Evolutionary conservation across 2,113 vertebrate genomes (phyloP).

Genomic region (Lota lota): DNA sequence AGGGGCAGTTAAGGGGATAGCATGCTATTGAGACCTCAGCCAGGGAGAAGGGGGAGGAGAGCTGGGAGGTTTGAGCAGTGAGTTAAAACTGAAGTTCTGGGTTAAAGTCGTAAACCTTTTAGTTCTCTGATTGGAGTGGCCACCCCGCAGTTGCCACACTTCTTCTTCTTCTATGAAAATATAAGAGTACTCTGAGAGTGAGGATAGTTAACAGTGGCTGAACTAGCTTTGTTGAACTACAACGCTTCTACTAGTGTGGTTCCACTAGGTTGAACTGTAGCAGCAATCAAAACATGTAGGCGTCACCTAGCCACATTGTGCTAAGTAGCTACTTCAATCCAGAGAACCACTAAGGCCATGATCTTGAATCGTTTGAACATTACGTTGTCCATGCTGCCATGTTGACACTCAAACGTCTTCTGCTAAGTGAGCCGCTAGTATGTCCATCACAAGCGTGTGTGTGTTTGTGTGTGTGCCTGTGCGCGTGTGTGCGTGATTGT

Average conservation of each 20-base stretch:
- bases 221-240: too few species aligned
- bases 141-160: slow-evolving; percentile 52
- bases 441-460: slow-evolving; percentile 8
- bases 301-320: slow-evolving; percentile 2
- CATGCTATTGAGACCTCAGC: too few species aligned
- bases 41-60: background rate
- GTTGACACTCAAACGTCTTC: slow-evolving; percentile 1
- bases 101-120: slow-evolving; percentile 75
- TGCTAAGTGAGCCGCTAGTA: background rate
- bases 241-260: too few species aligned
- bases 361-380: background rate
- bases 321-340: slow-evolving; percentile 21
- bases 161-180: slow-evolving; percentile 50
- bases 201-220: slow-evolving; percentile 49
- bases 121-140: slow-evolving; percentile 68
- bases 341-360: slow-evolving; percentile 1
- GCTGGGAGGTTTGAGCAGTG: slow-evolving; percentile 13
- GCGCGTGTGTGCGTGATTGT: too few species aligned
- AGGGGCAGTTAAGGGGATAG: too few species aligned
- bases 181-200: slow-evolving; percentile 36
- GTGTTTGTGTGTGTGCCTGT: slow-evolving; percentile 12
- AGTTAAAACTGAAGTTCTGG: slow-evolving; percentile 63
- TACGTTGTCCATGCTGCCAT: slow-evolving; percentile 8
- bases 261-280: too few species aligned
- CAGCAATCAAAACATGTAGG: too few species aligned